phyloP scores from a whole-genome alignment of 2,113 vertebrate species.

The Xenus cinereus region DNA sequence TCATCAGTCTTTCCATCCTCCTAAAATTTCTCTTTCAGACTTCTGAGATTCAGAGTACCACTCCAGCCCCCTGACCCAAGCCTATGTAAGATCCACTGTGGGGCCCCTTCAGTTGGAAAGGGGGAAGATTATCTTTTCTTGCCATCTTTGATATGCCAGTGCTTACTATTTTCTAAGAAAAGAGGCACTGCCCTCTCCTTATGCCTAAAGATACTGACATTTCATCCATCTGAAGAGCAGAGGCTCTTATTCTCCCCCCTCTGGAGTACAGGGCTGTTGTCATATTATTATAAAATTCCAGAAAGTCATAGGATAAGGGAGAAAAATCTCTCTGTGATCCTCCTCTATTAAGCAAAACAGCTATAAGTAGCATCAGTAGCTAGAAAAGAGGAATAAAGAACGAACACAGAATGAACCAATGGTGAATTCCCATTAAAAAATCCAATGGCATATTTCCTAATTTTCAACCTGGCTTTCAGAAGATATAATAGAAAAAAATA shows the following conservation, averaged over 20 bases:
- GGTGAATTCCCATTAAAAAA: constrained; percentile 37
- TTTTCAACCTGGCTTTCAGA: neutral
- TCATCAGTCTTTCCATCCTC: neutral
- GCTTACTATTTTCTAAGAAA: neutral
- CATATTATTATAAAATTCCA: neutral
- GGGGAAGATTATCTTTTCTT: neutral
- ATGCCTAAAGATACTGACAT: neutral
- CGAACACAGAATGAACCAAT: constrained; percentile 27
- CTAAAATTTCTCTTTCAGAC: neutral
- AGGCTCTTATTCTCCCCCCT: neutral
- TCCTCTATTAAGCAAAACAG: neutral
- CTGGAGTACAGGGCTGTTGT: neutral
- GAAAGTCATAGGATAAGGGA: neutral
- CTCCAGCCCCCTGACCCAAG: neutral
- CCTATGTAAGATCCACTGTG: neutral
- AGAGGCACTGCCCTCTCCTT: neutral
- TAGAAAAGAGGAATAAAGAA: neutral
- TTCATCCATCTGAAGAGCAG: neutral
- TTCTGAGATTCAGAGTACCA: neutral
- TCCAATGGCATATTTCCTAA: neutral
- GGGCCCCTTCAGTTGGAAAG: neutral
- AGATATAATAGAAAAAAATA: neutral
- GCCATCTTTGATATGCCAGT: neutral
- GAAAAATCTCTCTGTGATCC: neutral
- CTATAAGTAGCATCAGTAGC: neutral